Evolutionary conservation across 2,888 invertebrate genomes (phyloP).

Genomic region (Nebria brevicollis): DNA sequence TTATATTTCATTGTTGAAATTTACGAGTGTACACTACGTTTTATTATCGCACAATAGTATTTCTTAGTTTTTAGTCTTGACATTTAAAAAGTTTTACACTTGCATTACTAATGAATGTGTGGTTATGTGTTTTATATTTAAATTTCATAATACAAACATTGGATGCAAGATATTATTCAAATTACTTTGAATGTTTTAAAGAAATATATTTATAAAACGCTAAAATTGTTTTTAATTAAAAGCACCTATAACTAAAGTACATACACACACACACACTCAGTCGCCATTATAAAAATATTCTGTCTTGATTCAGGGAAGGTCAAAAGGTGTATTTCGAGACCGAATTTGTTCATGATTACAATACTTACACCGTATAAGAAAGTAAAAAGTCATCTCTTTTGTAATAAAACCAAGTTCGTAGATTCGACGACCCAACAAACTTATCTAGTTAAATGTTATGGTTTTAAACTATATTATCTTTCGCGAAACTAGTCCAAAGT

Average conservation of each 20-base stretch:
- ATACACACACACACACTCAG: too few species aligned
- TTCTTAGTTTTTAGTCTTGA: neutral
- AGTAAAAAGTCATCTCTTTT: neutral
- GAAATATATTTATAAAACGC: too few species aligned
- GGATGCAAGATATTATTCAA: too few species aligned
- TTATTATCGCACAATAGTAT: neutral
- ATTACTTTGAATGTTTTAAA: too few species aligned
- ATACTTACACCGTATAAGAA: too few species aligned
- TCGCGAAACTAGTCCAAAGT: neutral
- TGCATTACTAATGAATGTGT: neutral
- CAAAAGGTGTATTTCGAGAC: too few species aligned
- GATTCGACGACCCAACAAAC: neutral
- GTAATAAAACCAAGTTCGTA: neutral
- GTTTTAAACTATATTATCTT: neutral
- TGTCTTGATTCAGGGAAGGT: too few species aligned
- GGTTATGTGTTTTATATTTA: neutral
- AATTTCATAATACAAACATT: neutral
- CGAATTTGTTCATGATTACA: too few species aligned
- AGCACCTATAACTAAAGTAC: too few species aligned
- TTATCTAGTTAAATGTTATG: slow-evolving; percentile 1
- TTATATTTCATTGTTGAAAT: neutral
- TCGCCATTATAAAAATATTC: too few species aligned
- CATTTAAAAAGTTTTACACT: neutral
- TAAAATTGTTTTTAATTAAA: too few species aligned
- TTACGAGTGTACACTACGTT: neutral